Percentiles rank a stretch among this genome's conserved stretches.
Conservation (phyloP, 1,140 invertebrate genomes). For the Campoletis sonorensis region DNA sequence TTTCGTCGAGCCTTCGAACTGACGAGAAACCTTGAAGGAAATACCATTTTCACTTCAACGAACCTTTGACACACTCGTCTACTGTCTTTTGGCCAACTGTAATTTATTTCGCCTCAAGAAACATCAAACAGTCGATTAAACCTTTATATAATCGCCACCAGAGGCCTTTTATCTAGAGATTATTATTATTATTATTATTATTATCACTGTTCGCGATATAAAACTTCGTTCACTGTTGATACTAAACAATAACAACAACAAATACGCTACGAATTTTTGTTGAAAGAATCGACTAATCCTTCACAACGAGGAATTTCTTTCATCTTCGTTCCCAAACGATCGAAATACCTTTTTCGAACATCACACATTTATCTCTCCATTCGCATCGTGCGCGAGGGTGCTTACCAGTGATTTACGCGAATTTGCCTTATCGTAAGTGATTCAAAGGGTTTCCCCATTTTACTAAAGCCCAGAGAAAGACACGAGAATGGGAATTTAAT, state of each 20-base stretch:
- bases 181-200: constrained; percentile 4
- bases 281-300: too few relatives aligned
- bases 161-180: constrained; percentile 21
- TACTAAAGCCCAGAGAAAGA: neutral
- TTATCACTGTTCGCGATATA: neutral
- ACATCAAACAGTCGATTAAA: constrained; percentile 5
- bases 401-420: constrained; percentile 11
- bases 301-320: too few relatives aligned
- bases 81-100: neutral
- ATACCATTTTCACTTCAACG: neutral
- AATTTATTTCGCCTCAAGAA: neutral
- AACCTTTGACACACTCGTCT: constrained; percentile 58
- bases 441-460: neutral
- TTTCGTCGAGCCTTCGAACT: constrained; percentile 28
- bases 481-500: neutral
- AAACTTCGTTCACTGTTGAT: neutral
- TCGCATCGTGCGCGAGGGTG: neutral
- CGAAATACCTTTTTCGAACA: too few relatives aligned
- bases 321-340: too few relatives aligned
- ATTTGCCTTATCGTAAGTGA: constrained; percentile 35
- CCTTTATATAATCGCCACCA: constrained; percentile 18
- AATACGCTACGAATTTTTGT: too few relatives aligned
- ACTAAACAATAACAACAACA: too few relatives aligned
- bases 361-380: too few relatives aligned
- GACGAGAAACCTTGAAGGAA: neutral